A percentile compares a stretch with the other conserved stretches of the same genome.
phyloP scores from a whole-genome alignment of 2,888 invertebrate genomes.

The Tetramorium bicarinatum region DNA sequence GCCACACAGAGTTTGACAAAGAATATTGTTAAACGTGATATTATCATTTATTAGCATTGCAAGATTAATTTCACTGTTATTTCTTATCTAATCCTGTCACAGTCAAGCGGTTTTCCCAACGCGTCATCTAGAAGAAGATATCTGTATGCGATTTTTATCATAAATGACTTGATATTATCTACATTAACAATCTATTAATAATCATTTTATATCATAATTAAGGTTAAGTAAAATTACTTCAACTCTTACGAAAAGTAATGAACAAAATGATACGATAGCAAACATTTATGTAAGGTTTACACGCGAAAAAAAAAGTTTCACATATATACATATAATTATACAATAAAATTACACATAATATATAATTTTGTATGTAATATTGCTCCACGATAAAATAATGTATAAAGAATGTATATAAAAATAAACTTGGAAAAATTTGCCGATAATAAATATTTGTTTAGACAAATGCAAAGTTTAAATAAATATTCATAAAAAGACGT shows the following conservation, averaged over 20 bases:
- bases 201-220: neutral
- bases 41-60: neutral
- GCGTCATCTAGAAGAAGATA: neutral
- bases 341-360: too few relatives aligned
- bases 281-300: neutral
- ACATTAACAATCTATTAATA: neutral
- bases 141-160: neutral
- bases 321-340: too few relatives aligned
- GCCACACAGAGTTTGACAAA: neutral
- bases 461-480: too few relatives aligned
- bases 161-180: neutral
- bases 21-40: neutral
- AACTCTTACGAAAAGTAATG: neutral
- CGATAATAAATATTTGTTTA: too few relatives aligned
- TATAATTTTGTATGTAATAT: too few relatives aligned
- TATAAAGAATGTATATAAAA: too few relatives aligned
- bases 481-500: too few relatives aligned
- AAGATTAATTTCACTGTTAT: neutral
- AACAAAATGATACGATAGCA: neutral
- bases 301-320: too few relatives aligned
- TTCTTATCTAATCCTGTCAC: constrained; percentile 5
- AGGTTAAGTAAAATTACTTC: neutral
- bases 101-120: constrained; percentile 15
- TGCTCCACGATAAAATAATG: too few relatives aligned
- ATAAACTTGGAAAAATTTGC: too few relatives aligned